These are phyloP conservation scores for Nezara viridula DNA, from an alignment of 2,888 invertebrate genomes.

Conservation along the genomic window DNA sequence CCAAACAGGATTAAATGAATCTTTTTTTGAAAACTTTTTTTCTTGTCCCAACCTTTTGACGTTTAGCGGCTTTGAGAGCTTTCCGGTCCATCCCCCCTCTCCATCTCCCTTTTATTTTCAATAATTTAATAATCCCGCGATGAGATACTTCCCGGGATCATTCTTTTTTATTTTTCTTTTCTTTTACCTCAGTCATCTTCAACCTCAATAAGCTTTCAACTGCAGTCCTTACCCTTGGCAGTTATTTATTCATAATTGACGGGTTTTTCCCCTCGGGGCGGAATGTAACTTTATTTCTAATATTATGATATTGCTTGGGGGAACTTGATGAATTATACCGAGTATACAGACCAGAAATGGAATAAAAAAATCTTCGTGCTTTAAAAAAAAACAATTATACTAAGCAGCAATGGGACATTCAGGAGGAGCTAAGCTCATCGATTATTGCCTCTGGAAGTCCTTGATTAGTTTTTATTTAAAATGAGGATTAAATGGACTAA, in stretches of 20 bases:
- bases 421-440: too few species aligned
- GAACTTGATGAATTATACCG: not conserved
- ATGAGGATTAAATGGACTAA: too few species aligned
- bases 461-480: too few species aligned
- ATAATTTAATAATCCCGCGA: slow-evolving; percentile 50
- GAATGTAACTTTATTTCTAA: not conserved
- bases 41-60: slow-evolving; percentile 34
- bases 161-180: slow-evolving; percentile 48
- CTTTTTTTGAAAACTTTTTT: slow-evolving; percentile 30
- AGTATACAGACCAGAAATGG: not conserved
- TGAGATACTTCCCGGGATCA: not conserved
- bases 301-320: not conserved
- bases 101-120: slow-evolving; percentile 46
- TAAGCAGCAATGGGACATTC: too few species aligned
- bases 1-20: slow-evolving; percentile 54
- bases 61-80: slow-evolving; percentile 49
- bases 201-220: slow-evolving; percentile 40
- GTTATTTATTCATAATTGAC: slow-evolving; percentile 38
- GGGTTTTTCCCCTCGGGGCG: not conserved
- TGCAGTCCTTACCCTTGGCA: not conserved
- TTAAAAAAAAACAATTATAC: too few species aligned
- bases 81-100: not conserved
- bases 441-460: too few species aligned
- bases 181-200: slow-evolving; percentile 52
- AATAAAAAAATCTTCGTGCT: too few species aligned